A percentile compares a stretch with the other conserved stretches of the same genome.
Evolutionary conservation across 35 echinoderm and acorn worm species (phyloP).

Genomic region (Eucidaris tribuloides): DNA sequence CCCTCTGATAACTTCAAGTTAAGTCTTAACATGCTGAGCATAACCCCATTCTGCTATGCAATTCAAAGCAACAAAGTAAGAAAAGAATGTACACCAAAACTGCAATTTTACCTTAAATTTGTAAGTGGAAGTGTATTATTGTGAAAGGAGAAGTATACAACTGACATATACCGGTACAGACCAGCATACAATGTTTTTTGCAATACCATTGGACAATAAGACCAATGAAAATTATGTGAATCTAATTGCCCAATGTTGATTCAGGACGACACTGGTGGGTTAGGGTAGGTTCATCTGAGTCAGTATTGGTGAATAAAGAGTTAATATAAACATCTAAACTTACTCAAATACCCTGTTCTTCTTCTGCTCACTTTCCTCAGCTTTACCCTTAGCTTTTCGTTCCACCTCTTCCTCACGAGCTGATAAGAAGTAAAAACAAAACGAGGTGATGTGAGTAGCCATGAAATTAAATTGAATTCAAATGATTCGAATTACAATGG

Average conservation of each 20-base stretch:
- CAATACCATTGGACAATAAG: not conserved
- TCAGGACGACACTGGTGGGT: not conserved
- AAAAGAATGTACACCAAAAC: too few species aligned
- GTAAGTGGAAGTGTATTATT: too few species aligned
- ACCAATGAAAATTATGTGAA: not conserved
- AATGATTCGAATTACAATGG: too few species aligned
- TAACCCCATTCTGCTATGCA: too few species aligned
- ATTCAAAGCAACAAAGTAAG: too few species aligned
- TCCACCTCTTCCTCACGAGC: slow-evolving; percentile 52
- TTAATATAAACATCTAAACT: slow-evolving; percentile 30
- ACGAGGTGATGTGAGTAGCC: not conserved
- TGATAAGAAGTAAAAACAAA: not conserved
- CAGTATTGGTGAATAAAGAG: too few species aligned
- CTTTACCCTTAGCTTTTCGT: not conserved
- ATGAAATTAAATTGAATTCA: too few species aligned
- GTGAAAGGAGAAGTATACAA: not conserved
- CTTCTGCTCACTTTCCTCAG: slow-evolving; percentile 39
- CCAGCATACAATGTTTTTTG: not conserved
- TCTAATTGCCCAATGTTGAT: not conserved
- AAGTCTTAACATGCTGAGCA: too few species aligned
- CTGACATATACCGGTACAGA: not conserved
- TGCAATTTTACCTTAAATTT: too few species aligned
- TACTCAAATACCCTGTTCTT: slow-evolving; percentile 67
- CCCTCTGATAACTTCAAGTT: too few species aligned
- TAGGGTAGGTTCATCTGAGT: too few species aligned